Evolutionary conservation across 2,888 invertebrate species (phyloP), one percentile per base, ranked within the genome.

Genomic region (Acleris sparsana): DNA sequence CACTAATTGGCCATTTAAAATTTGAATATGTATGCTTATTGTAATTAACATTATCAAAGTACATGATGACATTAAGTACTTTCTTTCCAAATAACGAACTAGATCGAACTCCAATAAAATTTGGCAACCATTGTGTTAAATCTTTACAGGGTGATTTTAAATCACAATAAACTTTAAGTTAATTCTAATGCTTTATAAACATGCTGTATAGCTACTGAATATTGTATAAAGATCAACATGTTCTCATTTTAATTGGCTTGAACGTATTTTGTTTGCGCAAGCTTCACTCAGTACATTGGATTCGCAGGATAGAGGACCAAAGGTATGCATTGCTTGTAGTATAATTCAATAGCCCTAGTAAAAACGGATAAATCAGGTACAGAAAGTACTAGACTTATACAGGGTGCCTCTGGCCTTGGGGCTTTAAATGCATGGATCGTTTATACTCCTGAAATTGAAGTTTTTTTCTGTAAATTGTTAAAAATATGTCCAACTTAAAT

Each of bases 251-350:
- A 92, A 92, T 89, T 87, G 90, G 92, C 92, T 90, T 91, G 84
- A 89, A 85, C 86, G 80, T 73, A 83, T 86, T 92, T 91, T 89
- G 87, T 92, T 92, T 92, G 92, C 91, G 92, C 92, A 92, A 92
- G 92, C 92, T 92, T 92, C 92, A 83, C 80, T 87, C 88, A 85
- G 80, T 87, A 70, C 84, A 79, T 89, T 85, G 92, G 92, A 86
- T 83, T 86, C 87, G 87, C 92, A 92, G 92, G 90, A 89, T 67
- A 81, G 80, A 80, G 77, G 83, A 84, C 70, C 75, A 69, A 78
- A 92, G 92, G 92, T 91, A 66, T 20, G 82, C 81, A 68, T 71
- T 69, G 87, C 85, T 85, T 84, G 57, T 77, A 74, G 67, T 39
- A 60, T 51, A 53, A 46, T 46, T 46, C 25, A 18, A 3, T 3